Evolutionary conservation across 1,140 invertebrate species (phyloP).

Genomic region (Mamestra configurata): DNA sequence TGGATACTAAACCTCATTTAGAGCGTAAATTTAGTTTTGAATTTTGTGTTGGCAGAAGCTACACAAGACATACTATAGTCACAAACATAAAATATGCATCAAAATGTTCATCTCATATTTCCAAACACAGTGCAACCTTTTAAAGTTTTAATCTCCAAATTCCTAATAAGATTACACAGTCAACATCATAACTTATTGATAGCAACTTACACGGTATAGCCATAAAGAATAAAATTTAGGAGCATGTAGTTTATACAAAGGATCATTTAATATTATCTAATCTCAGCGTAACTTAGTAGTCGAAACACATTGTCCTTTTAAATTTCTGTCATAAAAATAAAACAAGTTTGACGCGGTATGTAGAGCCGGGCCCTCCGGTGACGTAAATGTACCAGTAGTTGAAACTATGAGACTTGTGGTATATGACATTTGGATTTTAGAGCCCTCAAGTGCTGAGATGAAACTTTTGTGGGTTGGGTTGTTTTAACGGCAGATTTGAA

Average conservation of each 20-base stretch:
- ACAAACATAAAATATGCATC: background rate
- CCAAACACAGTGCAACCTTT: background rate
- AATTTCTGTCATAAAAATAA: constrained; percentile 59
- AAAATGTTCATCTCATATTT: background rate
- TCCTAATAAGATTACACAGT: constrained; percentile 23
- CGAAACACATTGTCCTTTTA: constrained; percentile 57
- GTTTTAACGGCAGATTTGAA: too few relatives aligned
- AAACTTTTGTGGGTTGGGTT: too few relatives aligned
- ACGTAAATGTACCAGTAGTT: constrained; percentile 25
- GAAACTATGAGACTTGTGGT: background rate
- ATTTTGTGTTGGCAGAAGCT: background rate
- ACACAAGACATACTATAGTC: background rate
- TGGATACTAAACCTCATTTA: background rate
- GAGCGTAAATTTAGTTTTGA: background rate
- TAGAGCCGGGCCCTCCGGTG: background rate
- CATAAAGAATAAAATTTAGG: constrained; percentile 51
- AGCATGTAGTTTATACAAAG: constrained; percentile 60
- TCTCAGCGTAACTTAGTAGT: constrained; percentile 65
- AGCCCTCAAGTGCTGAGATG: background rate
- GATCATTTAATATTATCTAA: constrained; percentile 67
- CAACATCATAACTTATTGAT: constrained; percentile 21
- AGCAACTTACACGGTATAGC: constrained; percentile 13
- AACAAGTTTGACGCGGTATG: constrained; percentile 47
- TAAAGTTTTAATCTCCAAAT: constrained; percentile 2
- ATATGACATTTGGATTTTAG: background rate